Conservation (phyloP, 1,140 invertebrate species). For the Zaprionus africanus region DNA sequence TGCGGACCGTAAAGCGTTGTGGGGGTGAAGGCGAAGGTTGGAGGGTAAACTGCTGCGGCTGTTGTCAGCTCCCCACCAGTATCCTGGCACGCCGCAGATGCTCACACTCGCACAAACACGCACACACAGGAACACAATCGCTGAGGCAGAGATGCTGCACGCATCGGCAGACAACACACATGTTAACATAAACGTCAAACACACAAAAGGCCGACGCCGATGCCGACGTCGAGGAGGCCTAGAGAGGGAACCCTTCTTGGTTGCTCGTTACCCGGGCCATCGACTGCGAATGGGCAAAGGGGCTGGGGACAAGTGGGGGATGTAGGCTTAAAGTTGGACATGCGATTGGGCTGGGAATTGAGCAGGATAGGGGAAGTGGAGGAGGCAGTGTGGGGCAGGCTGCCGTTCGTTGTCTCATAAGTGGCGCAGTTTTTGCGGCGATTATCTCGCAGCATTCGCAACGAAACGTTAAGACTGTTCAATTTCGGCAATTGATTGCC, state of each 20-base stretch:
- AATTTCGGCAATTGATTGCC: constrained; percentile 79
- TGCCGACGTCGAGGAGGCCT: constrained; percentile 14
- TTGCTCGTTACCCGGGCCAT: constrained; percentile 48
- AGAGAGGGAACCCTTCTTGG: constrained; percentile 29
- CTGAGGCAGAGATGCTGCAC: constrained; percentile 58
- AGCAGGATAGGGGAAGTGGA: background rate
- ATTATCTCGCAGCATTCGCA: constrained; percentile 65
- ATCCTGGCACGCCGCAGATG: constrained; percentile 73
- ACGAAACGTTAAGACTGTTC: constrained; percentile 74
- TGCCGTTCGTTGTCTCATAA: constrained; percentile 50
- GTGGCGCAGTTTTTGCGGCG: constrained; percentile 72
- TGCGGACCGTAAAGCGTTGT: constrained; percentile 48
- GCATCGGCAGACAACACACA: constrained; percentile 73
- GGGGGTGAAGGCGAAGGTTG: background rate
- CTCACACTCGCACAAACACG: constrained; percentile 43
- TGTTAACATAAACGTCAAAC: constrained; percentile 83
- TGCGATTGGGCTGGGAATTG: constrained; percentile 3
- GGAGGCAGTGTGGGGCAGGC: no score
- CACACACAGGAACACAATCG: constrained; percentile 3
- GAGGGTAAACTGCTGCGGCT: constrained; percentile 41
- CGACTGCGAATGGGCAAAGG: constrained; percentile 7
- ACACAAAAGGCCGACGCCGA: constrained; percentile 63
- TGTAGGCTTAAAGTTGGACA: background rate
- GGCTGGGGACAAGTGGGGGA: background rate
- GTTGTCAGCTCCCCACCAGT: constrained; percentile 49